Evolutionary conservation across 1,140 invertebrate species (phyloP).

Genomic region (Apolygus lucorum): DNA sequence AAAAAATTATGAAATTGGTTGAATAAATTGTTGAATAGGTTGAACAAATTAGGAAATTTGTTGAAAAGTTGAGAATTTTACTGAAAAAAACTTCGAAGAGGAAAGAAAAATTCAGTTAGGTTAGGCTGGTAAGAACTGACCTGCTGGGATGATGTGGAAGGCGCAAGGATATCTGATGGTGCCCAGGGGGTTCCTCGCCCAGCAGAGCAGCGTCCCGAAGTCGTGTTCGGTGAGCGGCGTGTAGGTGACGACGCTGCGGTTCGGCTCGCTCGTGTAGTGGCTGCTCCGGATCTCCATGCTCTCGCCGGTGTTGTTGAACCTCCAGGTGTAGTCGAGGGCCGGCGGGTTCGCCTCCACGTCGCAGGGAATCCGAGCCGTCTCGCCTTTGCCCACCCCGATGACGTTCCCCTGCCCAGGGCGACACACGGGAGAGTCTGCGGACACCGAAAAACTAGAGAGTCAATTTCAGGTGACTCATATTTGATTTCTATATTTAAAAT

Average conservation of each 20-base stretch:
- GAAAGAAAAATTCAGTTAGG: too few species aligned
- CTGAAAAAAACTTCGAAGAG: too few species aligned
- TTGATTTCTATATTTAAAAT: too few species aligned
- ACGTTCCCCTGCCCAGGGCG: slow-evolving; percentile 53
- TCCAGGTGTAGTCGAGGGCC: slow-evolving; percentile 61
- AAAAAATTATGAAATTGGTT: too few species aligned
- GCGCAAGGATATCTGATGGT: slow-evolving; percentile 57
- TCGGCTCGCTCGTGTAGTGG: slow-evolving; percentile 41
- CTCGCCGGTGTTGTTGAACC: slow-evolving; percentile 63
- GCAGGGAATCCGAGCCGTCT: slow-evolving; percentile 64
- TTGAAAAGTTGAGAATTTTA: too few species aligned
- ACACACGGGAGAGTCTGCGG: slow-evolving; percentile 62
- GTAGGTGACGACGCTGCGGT: slow-evolving; percentile 53
- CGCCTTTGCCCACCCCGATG: slow-evolving; percentile 68
- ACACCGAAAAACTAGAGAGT: slow-evolving; percentile 18
- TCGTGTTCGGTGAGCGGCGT: slow-evolving; percentile 60
- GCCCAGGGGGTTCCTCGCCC: slow-evolving; percentile 58
- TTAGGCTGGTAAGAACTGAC: too few species aligned
- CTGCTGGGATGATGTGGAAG: slow-evolving; percentile 60
- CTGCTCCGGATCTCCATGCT: slow-evolving; percentile 43
- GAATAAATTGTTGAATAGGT: too few species aligned
- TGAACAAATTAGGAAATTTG: too few species aligned
- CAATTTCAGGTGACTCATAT: too few species aligned
- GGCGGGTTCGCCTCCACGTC: slow-evolving; percentile 77
- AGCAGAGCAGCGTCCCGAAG: slow-evolving; percentile 61